Percentiles rank a stretch among this genome's conserved stretches.
These are phyloP conservation scores for Peromyscus eremicus DNA, from an alignment of 2,797 vertebrate genomes.

Conservation along the genomic window DNA sequence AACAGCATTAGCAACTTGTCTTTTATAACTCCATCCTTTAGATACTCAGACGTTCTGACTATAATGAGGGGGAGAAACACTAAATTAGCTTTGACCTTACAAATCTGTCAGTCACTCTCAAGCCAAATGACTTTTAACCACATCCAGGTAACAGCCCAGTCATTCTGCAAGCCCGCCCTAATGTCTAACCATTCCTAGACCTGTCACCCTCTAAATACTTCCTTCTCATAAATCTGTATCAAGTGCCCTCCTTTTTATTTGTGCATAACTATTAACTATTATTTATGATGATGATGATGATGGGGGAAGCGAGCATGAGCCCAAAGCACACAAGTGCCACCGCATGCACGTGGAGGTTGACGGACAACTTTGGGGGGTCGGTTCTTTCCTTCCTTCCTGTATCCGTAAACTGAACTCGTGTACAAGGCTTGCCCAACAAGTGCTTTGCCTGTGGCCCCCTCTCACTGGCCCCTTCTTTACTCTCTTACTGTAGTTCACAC, in stretches of 20 bases:
- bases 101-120: background rate
- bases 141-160: background rate
- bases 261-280: background rate
- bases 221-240: background rate
- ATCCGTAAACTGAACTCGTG: background rate
- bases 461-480: background rate
- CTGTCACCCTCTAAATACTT: slow-evolving; percentile 10
- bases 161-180: background rate
- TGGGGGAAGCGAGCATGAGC: too few relatives aligned
- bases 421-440: background rate
- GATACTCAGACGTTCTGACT: background rate
- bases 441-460: background rate
- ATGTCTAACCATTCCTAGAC: background rate
- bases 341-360: background rate
- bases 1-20: background rate
- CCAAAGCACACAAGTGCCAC: background rate
- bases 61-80: background rate
- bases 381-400: background rate
- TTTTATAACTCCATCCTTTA: slow-evolving; percentile 9
- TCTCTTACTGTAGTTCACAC: background rate
- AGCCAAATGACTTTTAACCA: background rate
- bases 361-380: background rate
- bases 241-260: background rate
- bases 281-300: background rate
- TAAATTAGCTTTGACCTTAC: slow-evolving; percentile 23